A percentile compares a stretch with the other conserved stretches of the same genome.
Conservation (phyloP, 2,797 vertebrate genomes). For the Centropyge bicolor region DNA sequence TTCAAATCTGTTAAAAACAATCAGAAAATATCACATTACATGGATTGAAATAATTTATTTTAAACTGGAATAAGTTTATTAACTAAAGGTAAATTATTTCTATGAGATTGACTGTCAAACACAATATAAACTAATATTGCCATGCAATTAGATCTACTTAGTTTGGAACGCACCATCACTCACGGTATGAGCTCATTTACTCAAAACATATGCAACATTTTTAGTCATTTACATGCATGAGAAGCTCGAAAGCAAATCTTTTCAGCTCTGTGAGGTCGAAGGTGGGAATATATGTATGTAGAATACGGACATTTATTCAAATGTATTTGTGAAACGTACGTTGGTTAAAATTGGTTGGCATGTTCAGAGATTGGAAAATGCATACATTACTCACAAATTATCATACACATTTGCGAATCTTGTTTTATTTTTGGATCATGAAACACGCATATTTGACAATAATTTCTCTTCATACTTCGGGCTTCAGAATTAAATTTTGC, state of each 20-base stretch:
- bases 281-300: background rate
- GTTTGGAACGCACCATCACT: background rate
- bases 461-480: conserved; percentile 3
- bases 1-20: too few species aligned
- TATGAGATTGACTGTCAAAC: background rate
- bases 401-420: background rate
- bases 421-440: background rate
- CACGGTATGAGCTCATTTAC: too few species aligned
- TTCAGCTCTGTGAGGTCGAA: background rate
- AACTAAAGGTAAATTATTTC: background rate
- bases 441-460: background rate
- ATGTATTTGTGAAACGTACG: background rate
- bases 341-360: background rate
- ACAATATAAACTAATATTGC: background rate
- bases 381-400: background rate
- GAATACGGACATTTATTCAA: background rate
- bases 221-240: background rate
- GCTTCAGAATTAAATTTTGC: background rate
- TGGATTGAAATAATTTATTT: background rate
- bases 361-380: background rate
- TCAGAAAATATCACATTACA: too few species aligned
- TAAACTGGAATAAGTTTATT: background rate
- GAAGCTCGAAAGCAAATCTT: background rate
- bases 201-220: background rate
- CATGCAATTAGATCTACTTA: background rate